Conservation (phyloP, 1,140 invertebrate genomes). For the Neodiprion fabricii region DNA sequence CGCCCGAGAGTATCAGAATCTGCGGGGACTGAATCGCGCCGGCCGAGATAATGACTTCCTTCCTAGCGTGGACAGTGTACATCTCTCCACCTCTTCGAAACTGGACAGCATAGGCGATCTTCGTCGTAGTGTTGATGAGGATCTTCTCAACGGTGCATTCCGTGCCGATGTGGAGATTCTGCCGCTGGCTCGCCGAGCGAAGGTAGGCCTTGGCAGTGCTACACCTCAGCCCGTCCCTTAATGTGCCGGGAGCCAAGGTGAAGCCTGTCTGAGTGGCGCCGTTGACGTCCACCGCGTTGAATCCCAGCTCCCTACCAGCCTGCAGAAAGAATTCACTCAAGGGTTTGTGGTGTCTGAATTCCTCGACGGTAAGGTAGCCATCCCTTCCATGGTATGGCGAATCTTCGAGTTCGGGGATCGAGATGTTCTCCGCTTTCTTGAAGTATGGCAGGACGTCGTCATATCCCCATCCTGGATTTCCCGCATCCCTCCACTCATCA, state of each 20-base stretch:
- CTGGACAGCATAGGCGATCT: slow-evolving; percentile 67
- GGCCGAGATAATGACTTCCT: slow-evolving; percentile 77
- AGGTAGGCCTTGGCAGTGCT: slow-evolving; percentile 85
- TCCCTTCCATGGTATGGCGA: slow-evolving; percentile 74
- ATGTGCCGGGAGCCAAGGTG: slow-evolving; percentile 74
- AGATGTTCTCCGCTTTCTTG: slow-evolving; percentile 55
- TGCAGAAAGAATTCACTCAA: slow-evolving; percentile 71
- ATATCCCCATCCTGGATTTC: slow-evolving; percentile 69
- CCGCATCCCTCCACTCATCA: slow-evolving; percentile 68
- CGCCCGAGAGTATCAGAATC: slow-evolving; percentile 80
- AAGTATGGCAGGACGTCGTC: slow-evolving; percentile 64
- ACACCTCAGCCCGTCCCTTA: slow-evolving; percentile 84
- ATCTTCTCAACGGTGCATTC: slow-evolving; percentile 71
- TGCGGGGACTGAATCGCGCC: slow-evolving; percentile 79
- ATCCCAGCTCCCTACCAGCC: slow-evolving; percentile 75
- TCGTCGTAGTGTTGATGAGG: slow-evolving; percentile 64
- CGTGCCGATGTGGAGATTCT: slow-evolving; percentile 77
- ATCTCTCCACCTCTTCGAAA: slow-evolving; percentile 63
- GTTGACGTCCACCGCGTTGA: slow-evolving; percentile 76
- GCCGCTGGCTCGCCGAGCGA: slow-evolving; percentile 69
- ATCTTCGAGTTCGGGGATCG: slow-evolving; percentile 46
- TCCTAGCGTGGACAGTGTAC: slow-evolving; percentile 62
- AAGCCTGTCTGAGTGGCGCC: slow-evolving; percentile 78
- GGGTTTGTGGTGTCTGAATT: slow-evolving; percentile 63
- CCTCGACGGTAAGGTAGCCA: slow-evolving; percentile 72